phyloP scores from a whole-genome alignment of 2,113 vertebrate genomes.

The Alouatta palliata region DNA sequence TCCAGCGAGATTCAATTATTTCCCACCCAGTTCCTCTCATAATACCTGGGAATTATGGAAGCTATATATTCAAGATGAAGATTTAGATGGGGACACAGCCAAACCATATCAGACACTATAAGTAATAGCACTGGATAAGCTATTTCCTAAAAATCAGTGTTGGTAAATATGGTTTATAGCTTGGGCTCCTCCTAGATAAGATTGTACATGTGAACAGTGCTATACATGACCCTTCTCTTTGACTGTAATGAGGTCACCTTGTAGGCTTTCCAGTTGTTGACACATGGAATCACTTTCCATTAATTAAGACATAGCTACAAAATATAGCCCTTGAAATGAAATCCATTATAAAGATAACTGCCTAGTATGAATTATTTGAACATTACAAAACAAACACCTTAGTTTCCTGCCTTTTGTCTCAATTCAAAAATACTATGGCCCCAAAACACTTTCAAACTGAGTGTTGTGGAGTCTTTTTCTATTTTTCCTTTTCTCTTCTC shows the following conservation, averaged over 20 bases:
- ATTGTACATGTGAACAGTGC: background rate
- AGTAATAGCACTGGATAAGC: background rate
- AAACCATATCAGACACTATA: background rate
- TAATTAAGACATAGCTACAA: slow-evolving; percentile 46
- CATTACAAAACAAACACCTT: background rate
- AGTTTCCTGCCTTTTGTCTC: background rate
- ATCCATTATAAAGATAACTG: background rate
- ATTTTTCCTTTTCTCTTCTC: background rate
- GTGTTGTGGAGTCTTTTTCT: background rate
- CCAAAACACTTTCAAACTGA: background rate
- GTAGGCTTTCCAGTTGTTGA: background rate
- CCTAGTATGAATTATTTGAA: background rate
- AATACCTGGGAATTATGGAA: no score
- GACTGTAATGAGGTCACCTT: slow-evolving; percentile 65
- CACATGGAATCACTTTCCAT: slow-evolving; percentile 29
- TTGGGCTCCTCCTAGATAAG: background rate
- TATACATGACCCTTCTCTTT: slow-evolving; percentile 22
- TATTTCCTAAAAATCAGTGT: slow-evolving; percentile 61
- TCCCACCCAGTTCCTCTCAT: no score
- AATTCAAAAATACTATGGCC: background rate
- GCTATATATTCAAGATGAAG: no score
- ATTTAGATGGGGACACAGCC: no score
- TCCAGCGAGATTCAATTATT: no score
- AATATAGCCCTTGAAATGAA: slow-evolving; percentile 17
- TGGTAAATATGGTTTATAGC: slow-evolving; percentile 60